Base-by-base conservation (phyloP, 2,888 invertebrate species). In the Metallyticus violacea region DNA sequence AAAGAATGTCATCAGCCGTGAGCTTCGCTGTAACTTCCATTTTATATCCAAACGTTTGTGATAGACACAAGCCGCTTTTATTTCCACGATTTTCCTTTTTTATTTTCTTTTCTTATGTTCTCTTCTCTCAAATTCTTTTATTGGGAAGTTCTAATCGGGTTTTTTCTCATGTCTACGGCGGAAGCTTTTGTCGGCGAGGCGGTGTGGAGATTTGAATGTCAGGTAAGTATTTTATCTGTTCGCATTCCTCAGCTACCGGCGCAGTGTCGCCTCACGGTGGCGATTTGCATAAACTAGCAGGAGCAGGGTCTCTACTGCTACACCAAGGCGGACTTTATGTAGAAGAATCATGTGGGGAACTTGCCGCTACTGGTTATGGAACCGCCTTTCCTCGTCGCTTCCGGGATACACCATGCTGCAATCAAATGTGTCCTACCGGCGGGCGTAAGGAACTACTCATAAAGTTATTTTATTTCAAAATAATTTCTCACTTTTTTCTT, bases 171-270 rank as follows among this genome's bases (percentile, higher is more conserved):
- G 40, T 62, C 40, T 22, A 22, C 40, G 40, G 40, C 40, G 40
- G 40, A 2, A 62, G 40, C 40, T 62, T 62, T 62, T 62, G 40
- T 62, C 40, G 40, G 40, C 40, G 40, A 62, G 40, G 40, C 40
- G 40, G 40, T 22, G 40, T 15, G 40, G 40, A 77, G 83, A 77
- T 77, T 83, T 83, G 83, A 77, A 83, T 83, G 83, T 83, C 83
- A 83, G 77, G 77, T 83, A 83, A 83, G 28, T 77, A 83, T 83
- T 83, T 83, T 83, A 83, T 83, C 77, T 83, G 28, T 77, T 25
- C 83, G 77, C 83, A 83, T 83, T 83, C 83, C 83, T 40, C 27
- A 7, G 83, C 83, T 83, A 83, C 83, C 29, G 83, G 28, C 28
- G 29, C 83, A 77, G 28, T 83, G 83, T 77, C 83, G 28, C 26